phyloP scores from a whole-genome alignment of 2,113 vertebrate genomes.

The Oenanthe melanoleuca region DNA sequence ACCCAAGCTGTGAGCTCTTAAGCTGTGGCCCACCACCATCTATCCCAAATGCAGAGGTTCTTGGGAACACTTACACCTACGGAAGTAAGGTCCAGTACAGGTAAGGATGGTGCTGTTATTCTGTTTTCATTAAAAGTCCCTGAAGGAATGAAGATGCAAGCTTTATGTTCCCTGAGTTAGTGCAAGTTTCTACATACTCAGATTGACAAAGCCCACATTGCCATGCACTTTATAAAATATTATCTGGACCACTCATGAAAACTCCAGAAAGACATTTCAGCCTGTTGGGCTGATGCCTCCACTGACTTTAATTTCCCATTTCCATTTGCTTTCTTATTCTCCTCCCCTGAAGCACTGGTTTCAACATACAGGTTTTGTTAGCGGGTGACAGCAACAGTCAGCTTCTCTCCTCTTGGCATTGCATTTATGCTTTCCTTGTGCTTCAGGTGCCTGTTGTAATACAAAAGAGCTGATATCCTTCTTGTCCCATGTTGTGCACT shows the following conservation, averaged over 20 bases:
- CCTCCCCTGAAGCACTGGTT: neutral
- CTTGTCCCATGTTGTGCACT: neutral
- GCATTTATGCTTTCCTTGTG: neutral
- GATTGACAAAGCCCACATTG: neutral
- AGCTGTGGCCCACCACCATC: slow-evolving; percentile 87
- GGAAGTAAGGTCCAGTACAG: slow-evolving; percentile 88
- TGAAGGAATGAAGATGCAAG: neutral
- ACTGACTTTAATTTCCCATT: neutral
- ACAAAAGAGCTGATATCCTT: neutral
- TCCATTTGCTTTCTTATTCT: neutral
- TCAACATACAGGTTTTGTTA: neutral
- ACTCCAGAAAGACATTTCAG: neutral
- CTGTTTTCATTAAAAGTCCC: neutral
- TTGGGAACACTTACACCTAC: slow-evolving; percentile 81
- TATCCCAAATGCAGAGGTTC: slow-evolving; percentile 78
- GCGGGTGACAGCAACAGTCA: neutral
- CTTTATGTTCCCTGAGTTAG: neutral
- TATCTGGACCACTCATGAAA: neutral
- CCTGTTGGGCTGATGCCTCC: neutral
- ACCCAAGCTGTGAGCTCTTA: slow-evolving; percentile 84
- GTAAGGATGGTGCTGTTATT: slow-evolving; percentile 73
- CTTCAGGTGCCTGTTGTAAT: neutral
- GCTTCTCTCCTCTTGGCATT: neutral
- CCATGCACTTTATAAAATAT: neutral
- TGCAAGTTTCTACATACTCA: neutral